A percentile compares a stretch with the other conserved stretches of the same genome.
phyloP scores from a whole-genome alignment of 2,888 invertebrate genomes.

The Coelopa pilipes region DNA sequence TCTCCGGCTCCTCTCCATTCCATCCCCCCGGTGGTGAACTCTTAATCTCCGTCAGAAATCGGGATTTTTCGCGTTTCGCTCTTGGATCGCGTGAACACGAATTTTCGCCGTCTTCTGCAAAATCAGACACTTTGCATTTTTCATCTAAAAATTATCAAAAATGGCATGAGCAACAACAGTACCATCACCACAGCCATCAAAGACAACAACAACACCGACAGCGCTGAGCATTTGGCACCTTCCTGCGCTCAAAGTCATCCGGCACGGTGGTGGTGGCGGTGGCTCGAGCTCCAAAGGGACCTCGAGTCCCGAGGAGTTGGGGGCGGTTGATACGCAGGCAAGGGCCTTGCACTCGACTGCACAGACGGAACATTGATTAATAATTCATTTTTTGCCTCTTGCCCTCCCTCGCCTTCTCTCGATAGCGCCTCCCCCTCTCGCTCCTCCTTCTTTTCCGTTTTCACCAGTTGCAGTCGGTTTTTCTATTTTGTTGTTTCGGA shows the following conservation, averaged over 20 bases:
- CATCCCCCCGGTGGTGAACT: neutral
- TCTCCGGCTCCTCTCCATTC: neutral
- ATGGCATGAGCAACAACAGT: slow-evolving; percentile 7
- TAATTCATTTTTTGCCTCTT: slow-evolving; percentile 2
- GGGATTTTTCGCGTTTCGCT: slow-evolving; percentile 4
- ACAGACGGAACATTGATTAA: slow-evolving; percentile 18
- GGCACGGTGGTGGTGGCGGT: neutral
- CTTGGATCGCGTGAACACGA: slow-evolving; percentile 30
- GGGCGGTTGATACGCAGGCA: neutral
- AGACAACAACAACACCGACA: neutral
- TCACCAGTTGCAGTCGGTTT: too few species aligned
- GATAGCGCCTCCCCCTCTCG: too few species aligned
- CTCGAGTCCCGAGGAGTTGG: neutral
- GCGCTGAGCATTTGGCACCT: slow-evolving; percentile 7
- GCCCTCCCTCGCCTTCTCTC: too few species aligned
- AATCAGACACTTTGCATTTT: neutral
- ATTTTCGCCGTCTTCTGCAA: slow-evolving; percentile 22
- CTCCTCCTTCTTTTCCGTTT: too few species aligned
- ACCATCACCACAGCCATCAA: too few species aligned
- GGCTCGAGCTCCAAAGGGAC: neutral
- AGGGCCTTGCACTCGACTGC: slow-evolving; percentile 21
- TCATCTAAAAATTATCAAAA: neutral
- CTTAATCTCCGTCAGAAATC: slow-evolving; percentile 23
- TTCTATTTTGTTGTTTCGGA: too few species aligned
- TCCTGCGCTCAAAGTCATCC: slow-evolving; percentile 1